A percentile compares a stretch with the other conserved stretches of the same genome.
These are phyloP conservation scores for Calameuta idolon DNA, from an alignment of 2,888 invertebrate species.

Conservation along the genomic window DNA sequence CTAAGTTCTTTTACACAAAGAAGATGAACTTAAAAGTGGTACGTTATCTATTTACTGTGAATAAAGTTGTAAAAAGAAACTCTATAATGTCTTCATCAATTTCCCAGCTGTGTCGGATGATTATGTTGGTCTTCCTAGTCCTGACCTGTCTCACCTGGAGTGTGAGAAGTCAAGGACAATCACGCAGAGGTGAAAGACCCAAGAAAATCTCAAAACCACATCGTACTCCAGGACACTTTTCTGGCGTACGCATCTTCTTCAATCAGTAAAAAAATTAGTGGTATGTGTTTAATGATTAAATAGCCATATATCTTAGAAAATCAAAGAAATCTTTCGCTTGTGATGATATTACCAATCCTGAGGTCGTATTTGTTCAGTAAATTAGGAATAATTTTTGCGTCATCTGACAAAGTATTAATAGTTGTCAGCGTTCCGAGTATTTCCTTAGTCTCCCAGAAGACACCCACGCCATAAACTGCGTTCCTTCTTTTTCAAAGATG, in stretches of 20 bases:
- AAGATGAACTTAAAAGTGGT: neutral
- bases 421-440: neutral
- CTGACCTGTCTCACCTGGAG: neutral
- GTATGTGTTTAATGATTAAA: neutral
- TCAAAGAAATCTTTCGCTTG: neutral
- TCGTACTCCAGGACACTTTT: neutral
- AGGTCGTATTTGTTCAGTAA: neutral
- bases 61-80: neutral
- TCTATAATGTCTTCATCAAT: neutral
- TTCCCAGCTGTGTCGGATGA: neutral
- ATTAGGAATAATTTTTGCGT: neutral
- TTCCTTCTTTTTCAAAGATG: neutral
- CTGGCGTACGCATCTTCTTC: slow-evolving; percentile 6
- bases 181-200: neutral
- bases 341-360: neutral
- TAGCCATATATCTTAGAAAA: neutral
- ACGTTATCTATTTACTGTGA: neutral
- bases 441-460: neutral
- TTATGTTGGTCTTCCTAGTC: neutral
- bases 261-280: neutral
- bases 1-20: neutral
- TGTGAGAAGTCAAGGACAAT: neutral
- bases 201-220: neutral
- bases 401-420: neutral
- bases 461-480: neutral